Conservation (phyloP, 1,140 invertebrate species). For the Anthonomus grandis region DNA sequence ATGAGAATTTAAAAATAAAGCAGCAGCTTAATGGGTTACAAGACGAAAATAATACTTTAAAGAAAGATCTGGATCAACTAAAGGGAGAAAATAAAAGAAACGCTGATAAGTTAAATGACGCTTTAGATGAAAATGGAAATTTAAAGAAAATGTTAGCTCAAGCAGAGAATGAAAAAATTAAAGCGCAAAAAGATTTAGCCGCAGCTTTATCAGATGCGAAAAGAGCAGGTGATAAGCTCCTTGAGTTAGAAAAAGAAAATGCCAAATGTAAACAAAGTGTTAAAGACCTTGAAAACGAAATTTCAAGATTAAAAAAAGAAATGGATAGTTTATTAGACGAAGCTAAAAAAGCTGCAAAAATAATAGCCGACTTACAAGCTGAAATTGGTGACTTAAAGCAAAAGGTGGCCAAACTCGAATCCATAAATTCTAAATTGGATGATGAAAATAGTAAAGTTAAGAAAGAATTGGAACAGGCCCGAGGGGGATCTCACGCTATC, state of each 20-base stretch:
- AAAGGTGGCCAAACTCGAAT: conserved; percentile 12
- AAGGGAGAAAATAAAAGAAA: conserved; percentile 10
- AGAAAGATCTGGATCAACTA: conserved; percentile 20
- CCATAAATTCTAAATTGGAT: conserved; percentile 11
- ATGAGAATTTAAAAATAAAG: conserved; percentile 22
- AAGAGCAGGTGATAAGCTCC: conserved; percentile 17
- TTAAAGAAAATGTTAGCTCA: conserved; percentile 21
- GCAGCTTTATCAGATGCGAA: conserved; percentile 10
- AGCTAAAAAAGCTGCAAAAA: conserved; percentile 9
- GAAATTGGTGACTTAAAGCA: conserved; percentile 23
- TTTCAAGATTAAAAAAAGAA: conserved; percentile 28
- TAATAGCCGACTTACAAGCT: conserved; percentile 12
- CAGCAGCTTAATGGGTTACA: conserved; percentile 20
- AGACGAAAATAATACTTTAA: conserved; percentile 25
- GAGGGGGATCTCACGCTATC: conserved; percentile 9
- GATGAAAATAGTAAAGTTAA: conserved; percentile 24
- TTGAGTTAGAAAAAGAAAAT: conserved; percentile 23
- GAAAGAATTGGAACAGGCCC: conserved; percentile 18
- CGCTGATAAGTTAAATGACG: conserved; percentile 5
- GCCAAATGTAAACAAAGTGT: conserved; percentile 19
- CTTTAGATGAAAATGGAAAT: conserved; percentile 18
- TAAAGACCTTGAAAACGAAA: conserved; percentile 22
- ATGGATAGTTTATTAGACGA: conserved; percentile 20
- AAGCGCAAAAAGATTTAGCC: conserved; percentile 26
- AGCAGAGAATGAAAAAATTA: conserved; percentile 19